Percentiles rank a stretch among this genome's conserved stretches.
These are phyloP conservation scores for Oophaga sylvatica DNA, from an alignment of 2,797 vertebrate genomes.

Conservation along the genomic window DNA sequence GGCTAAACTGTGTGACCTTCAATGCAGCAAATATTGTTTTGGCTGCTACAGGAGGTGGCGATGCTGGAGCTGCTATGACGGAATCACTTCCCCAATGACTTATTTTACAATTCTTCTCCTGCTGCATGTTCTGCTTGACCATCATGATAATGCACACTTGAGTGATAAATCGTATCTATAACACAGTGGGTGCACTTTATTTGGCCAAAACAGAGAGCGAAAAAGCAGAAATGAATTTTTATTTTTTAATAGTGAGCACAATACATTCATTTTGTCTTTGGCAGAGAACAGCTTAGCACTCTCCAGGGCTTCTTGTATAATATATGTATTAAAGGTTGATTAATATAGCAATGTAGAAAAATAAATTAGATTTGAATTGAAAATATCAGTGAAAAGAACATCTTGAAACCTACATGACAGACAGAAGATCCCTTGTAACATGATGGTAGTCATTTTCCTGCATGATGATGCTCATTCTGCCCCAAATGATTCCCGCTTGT, in stretches of 20 bases:
- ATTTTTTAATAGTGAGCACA: background rate
- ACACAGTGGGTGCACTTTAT: background rate
- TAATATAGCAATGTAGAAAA: background rate
- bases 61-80: background rate
- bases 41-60: background rate
- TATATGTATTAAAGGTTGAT: no score
- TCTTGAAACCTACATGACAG: no score
- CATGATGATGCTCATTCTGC: no score
- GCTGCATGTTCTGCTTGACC: constrained; percentile 25
- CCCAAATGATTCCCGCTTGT: no score
- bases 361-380: no score
- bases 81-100: constrained; percentile 10
- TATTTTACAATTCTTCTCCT: constrained; percentile 9
- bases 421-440: no score
- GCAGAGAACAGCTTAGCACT: background rate
- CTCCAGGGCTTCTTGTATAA: background rate
- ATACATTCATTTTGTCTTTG: background rate
- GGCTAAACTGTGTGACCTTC: constrained; percentile 53
- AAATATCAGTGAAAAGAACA: no score
- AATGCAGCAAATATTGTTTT: constrained; percentile 39
- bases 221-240: background rate
- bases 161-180: constrained; percentile 24
- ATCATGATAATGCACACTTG: background rate
- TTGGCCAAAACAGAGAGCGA: background rate
- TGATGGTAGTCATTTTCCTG: no score